These are phyloP conservation scores for Neoscelio sp. DNA, from an alignment of 2,888 invertebrate genomes.

Conservation along the genomic window DNA sequence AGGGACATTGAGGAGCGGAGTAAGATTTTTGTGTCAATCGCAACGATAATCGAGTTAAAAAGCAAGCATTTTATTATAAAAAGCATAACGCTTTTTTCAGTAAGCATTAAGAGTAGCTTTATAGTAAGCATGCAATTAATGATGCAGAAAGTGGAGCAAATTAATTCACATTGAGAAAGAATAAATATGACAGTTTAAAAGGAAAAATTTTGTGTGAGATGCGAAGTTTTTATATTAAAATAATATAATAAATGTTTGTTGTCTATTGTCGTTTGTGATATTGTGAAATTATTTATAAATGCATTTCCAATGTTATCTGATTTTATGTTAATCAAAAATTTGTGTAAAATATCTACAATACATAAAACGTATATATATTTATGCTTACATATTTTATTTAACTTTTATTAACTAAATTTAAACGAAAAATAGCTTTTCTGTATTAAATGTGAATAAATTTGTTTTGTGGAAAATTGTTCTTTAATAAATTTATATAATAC, in stretches of 20 bases:
- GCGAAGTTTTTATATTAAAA: background rate
- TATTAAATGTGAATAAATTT: conserved; percentile 14
- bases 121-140: conserved; percentile 27
- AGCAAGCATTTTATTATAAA: conserved; percentile 5
- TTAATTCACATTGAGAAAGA: conserved; percentile 17
- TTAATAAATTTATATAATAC: conserved; percentile 1
- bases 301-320: no score
- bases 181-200: conserved; percentile 6
- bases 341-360: no score
- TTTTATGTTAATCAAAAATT: no score
- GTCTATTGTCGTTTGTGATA: no score
- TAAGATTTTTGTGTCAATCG: conserved; percentile 18
- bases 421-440: no score
- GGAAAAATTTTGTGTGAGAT: no score
- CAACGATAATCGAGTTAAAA: conserved; percentile 32
- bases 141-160: conserved; percentile 21
- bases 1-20: conserved; percentile 13
- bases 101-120: background rate
- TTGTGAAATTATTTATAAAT: no score
- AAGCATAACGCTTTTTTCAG: conserved; percentile 14
- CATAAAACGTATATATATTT: no score
- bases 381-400: no score
- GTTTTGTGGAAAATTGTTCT: conserved; percentile 7
- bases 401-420: no score
- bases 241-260: no score